Conservation (phyloP, 2,113 vertebrate species). For the Sylvietta virens region DNA sequence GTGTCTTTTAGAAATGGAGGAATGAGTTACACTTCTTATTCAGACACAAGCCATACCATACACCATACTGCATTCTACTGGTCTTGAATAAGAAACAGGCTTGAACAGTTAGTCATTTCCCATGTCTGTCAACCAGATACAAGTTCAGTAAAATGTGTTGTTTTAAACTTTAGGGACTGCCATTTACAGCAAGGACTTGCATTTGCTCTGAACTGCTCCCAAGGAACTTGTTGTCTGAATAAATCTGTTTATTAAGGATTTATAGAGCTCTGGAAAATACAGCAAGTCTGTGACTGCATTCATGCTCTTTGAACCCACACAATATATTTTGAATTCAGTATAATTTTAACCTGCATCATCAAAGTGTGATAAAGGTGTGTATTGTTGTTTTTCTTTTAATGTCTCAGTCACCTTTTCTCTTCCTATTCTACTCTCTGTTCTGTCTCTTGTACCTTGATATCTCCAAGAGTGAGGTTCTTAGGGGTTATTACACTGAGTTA, state of each 20-base stretch:
- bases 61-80: constrained; percentile 39
- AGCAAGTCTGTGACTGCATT: not conserved
- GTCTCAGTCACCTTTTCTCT: not conserved
- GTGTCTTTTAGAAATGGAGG: not conserved
- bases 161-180: constrained; percentile 8
- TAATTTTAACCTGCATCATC: not conserved
- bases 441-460: not conserved
- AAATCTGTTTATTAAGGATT: constrained; percentile 16
- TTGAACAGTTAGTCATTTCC: constrained; percentile 45
- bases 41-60: constrained; percentile 17
- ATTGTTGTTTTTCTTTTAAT: not conserved
- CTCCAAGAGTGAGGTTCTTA: not conserved
- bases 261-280: not conserved
- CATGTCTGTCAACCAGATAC: constrained; percentile 24
- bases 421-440: not conserved
- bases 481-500: not conserved
- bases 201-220: not conserved
- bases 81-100: constrained; percentile 29
- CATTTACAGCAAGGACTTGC: not conserved
- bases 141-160: not conserved
- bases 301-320: not conserved
- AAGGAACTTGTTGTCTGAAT: not conserved
- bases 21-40: constrained; percentile 8
- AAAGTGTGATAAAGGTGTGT: not conserved
- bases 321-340: not conserved